Conservation (phyloP, 2,888 invertebrate genomes). For the Drosophila neotestacea region DNA sequence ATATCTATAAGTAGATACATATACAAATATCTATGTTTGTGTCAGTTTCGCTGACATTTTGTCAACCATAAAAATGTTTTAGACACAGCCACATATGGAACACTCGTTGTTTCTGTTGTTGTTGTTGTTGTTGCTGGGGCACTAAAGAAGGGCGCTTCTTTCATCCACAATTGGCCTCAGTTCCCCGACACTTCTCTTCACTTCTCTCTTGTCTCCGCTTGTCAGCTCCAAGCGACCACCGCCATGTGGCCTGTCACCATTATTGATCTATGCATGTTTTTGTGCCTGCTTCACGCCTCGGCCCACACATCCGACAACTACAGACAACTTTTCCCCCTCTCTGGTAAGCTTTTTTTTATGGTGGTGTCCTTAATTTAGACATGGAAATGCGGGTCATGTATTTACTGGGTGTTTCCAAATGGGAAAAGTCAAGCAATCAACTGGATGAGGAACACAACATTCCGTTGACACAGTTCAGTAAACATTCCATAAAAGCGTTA, state of each 20-base stretch:
- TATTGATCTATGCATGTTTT: constrained; percentile 72
- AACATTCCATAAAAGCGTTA: constrained; percentile 16
- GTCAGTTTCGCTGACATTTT: constrained; percentile 66
- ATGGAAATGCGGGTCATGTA: constrained; percentile 74
- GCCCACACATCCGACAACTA: constrained; percentile 55
- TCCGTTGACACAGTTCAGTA: constrained; percentile 40
- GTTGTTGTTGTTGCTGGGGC: constrained; percentile 6
- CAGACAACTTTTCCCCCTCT: constrained; percentile 36
- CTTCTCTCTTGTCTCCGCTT: constrained; percentile 4
- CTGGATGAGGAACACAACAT: constrained; percentile 11
- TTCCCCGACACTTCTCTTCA: constrained; percentile 4
- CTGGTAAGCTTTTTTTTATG: constrained; percentile 69
- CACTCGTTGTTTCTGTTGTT: background rate
- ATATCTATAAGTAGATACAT: constrained; percentile 28
- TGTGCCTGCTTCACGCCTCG: constrained; percentile 61
- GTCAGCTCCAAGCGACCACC: constrained; percentile 4
- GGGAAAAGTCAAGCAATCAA: constrained; percentile 41
- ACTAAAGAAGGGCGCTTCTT: constrained; percentile 63
- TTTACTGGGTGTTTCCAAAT: constrained; percentile 30
- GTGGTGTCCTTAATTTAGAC: constrained; percentile 77
- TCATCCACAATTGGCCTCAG: constrained; percentile 29
- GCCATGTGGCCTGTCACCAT: constrained; percentile 60
- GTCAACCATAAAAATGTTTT: constrained; percentile 66
- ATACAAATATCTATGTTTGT: constrained; percentile 8
- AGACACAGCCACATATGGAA: constrained; percentile 26